Evolutionary conservation across 2,113 vertebrate genomes (phyloP).

Genomic region (Chunga burmeisteri): DNA sequence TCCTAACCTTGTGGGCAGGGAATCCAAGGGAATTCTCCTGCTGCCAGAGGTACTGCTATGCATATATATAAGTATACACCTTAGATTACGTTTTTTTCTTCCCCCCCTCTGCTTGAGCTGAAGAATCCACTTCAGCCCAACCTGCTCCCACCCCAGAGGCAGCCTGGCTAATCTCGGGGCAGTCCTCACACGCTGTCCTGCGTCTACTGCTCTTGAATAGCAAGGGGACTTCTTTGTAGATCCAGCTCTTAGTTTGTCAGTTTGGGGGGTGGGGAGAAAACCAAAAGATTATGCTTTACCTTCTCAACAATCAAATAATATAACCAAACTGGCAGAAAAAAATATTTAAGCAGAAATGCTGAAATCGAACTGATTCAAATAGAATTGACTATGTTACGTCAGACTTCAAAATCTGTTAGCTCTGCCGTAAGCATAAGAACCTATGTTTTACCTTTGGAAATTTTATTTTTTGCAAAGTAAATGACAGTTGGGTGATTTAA

Average conservation of each 20-base stretch:
- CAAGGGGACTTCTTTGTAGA: not conserved
- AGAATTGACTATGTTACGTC: not conserved
- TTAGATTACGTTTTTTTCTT: not conserved
- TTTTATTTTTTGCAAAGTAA: not conserved
- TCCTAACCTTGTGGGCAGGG: not conserved
- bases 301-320: not conserved
- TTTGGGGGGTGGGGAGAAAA: not conserved
- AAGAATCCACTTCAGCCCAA: not conserved
- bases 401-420: not conserved
- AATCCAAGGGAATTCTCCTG: not conserved
- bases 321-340: too few species aligned
- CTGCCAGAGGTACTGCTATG: not conserved
- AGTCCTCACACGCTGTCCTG: not conserved
- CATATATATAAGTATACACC: not conserved
- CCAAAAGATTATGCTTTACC: not conserved
- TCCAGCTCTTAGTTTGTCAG: not conserved
- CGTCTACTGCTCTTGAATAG: not conserved
- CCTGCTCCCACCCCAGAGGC: not conserved
- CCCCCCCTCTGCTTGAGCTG: not conserved
- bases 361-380: not conserved
- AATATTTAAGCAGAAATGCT: not conserved
- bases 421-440: not conserved
- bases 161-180: not conserved
- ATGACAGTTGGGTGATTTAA: not conserved
- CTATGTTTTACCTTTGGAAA: not conserved